phyloP scores from a whole-genome alignment of 2,888 invertebrate genomes.

The Orthosia gracilis region DNA sequence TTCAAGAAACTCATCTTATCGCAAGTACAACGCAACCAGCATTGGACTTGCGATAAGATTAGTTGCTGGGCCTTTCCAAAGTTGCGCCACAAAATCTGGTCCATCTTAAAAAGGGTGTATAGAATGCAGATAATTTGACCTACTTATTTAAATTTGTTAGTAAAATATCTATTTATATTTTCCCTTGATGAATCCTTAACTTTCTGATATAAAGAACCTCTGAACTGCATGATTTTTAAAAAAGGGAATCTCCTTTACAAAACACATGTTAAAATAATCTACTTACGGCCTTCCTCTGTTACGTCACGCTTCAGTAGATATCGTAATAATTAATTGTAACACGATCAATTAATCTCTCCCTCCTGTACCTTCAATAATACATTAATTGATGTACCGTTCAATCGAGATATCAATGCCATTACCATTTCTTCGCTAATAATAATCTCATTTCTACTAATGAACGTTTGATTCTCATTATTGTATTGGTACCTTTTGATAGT shows the following conservation, averaged over 20 bases:
- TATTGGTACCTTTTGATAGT: neutral
- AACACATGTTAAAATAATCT: conserved; percentile 8
- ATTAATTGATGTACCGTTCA: conserved; percentile 43
- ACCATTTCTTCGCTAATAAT: conserved; percentile 20
- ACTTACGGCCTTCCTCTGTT: conserved; percentile 4
- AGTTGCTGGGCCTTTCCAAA: too few species aligned
- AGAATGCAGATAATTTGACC: too few species aligned
- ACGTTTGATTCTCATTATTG: conserved; percentile 8
- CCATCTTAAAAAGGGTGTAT: too few species aligned
- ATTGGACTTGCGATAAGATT: too few species aligned
- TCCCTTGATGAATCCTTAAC: too few species aligned
- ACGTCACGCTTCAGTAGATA: conserved; percentile 11
- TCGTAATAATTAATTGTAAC: conserved; percentile 47
- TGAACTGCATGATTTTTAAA: neutral
- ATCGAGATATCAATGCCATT: conserved; percentile 30
- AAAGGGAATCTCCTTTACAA: neutral
- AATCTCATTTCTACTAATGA: conserved; percentile 19
- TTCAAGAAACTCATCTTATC: too few species aligned
- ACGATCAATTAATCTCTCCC: conserved; percentile 39
- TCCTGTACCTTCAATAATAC: conserved; percentile 28
- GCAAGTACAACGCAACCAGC: too few species aligned
- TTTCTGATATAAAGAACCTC: neutral
- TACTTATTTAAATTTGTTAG: too few species aligned
- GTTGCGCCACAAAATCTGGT: too few species aligned
- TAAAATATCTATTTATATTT: too few species aligned